Evolutionary conservation across 2,888 invertebrate species (phyloP), one percentile per base, ranked within the genome.

Genomic region (Drosophila paucipuncta): DNA sequence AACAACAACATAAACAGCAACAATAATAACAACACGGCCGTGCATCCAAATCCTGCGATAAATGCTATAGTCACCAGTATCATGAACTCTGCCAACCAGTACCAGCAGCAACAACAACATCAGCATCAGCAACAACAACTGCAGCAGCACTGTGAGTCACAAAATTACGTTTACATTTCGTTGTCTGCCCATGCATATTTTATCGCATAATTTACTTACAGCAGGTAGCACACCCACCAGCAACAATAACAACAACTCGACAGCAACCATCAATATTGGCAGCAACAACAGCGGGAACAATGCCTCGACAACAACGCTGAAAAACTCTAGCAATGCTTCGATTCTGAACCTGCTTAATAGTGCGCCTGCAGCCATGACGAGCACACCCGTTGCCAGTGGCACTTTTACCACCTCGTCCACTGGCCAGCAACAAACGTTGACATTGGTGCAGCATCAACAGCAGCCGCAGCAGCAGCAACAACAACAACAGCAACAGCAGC

Each of bases 51-150:
- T 82, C 92, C 93, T 39, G 96, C 96, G 68, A 96, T 97, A 84
- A 97, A 95, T 91, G 97, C 97, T 59, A 95, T 97, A 82, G 96
- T 96, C 74, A 96, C 96, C 76, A 96, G 96, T 91, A 95, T 97
- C 47, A 96, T 96, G 96, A 96, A 97, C 92, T 96, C 96, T 11
- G 96, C 96, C 50, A 96, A 97, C 92, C 96, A 97, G 91, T 97
- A 96, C 92, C 96, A 96, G 91, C 95, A 95, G 81, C 92, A 93
- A 33, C 92, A 92, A 49, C 92, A 94, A 77, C 92, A 85, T 13
- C 91, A 90, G 13, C 91, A 81, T 18, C 82, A 79, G 2, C 80
- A 81, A 2, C 80, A 80, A 33, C 84, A 78, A 16, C 79, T 74
- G 9, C 79, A 78, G n/a, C 68, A 73, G 10, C 76, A 80, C 55